These are phyloP conservation scores for Acyrthosiphon pisum DNA, from an alignment of 1,140 invertebrate species.

Conservation along the genomic window DNA sequence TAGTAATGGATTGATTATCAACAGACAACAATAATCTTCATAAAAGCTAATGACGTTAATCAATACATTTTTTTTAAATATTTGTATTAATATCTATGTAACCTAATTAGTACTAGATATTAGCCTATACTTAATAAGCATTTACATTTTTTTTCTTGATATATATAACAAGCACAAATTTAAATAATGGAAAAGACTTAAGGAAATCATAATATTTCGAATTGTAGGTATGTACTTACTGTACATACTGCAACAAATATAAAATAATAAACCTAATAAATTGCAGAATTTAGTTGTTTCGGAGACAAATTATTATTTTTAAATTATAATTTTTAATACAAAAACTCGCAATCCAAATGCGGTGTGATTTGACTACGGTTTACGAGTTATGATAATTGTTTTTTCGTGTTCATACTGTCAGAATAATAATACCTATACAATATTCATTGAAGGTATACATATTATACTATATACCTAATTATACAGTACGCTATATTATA, in stretches of 20 bases:
- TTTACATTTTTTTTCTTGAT: background rate
- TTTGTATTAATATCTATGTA: no score
- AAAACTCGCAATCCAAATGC: background rate
- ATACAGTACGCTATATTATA: background rate
- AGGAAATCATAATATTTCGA: background rate
- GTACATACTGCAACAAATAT: background rate
- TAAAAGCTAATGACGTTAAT: no score
- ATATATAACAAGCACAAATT: background rate
- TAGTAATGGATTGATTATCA: no score
- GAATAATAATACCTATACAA: background rate
- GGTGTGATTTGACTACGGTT: background rate
- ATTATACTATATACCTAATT: background rate
- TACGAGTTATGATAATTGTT: background rate
- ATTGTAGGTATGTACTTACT: background rate
- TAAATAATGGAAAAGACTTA: background rate
- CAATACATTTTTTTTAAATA: no score
- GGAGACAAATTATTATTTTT: no score
- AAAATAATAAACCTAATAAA: background rate
- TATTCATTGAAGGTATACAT: background rate
- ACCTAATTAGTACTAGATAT: no score
- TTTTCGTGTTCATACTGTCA: background rate
- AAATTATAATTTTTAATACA: background rate
- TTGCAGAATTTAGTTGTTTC: background rate
- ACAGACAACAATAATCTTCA: no score
- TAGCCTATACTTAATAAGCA: background rate